Conservation (phyloP, 2,797 vertebrate species). For the Lophius americanus region DNA sequence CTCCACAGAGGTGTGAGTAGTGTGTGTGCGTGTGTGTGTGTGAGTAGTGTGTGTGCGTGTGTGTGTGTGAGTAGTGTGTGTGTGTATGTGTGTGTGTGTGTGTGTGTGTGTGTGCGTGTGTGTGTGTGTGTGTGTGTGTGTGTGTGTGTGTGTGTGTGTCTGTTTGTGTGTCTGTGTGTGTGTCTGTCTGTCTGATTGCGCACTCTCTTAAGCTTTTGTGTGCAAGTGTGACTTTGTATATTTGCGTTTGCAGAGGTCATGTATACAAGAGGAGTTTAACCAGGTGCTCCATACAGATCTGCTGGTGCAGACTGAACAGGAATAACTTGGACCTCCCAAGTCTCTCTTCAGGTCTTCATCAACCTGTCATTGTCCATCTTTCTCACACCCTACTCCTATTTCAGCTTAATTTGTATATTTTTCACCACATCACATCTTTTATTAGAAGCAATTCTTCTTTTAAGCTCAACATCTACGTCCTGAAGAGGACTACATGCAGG, state of each 20-base stretch:
- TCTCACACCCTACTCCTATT: conserved; percentile 52
- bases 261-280: conserved; percentile 71
- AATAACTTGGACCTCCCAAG: conserved; percentile 72
- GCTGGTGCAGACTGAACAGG: conserved; percentile 53
- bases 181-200: background rate
- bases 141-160: background rate
- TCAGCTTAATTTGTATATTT: conserved; percentile 61
- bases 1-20: conserved; percentile 21
- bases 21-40: conserved; percentile 1
- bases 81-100: conserved; percentile 4
- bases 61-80: conserved; percentile 1
- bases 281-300: conserved; percentile 71
- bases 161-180: conserved; percentile 1
- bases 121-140: background rate
- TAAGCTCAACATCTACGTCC: conserved; percentile 16
- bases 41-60: background rate
- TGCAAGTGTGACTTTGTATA: conserved; percentile 68
- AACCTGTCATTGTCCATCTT: conserved; percentile 56
- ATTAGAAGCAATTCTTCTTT: conserved; percentile 39
- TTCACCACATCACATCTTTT: conserved; percentile 48
- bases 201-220: conserved; percentile 46
- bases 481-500: conserved; percentile 3
- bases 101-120: conserved; percentile 5
- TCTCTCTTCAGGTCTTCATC: conserved; percentile 33
- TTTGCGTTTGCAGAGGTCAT: conserved; percentile 71